Base-by-base conservation (phyloP, 2,888 invertebrate genomes). In the Drosophila ochracea region DNA sequence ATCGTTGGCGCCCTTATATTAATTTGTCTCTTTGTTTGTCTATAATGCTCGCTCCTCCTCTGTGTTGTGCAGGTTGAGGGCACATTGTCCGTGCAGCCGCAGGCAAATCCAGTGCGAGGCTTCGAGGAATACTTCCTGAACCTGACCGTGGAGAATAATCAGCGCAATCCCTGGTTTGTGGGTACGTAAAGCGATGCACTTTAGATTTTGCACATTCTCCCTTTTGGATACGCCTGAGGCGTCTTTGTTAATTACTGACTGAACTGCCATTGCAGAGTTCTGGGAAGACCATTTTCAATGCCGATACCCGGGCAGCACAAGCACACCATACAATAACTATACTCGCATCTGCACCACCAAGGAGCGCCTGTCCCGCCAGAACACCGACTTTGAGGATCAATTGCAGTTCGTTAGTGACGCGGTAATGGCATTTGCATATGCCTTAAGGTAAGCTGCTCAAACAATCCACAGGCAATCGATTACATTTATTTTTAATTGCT, bases 361-460 rank as follows among this genome's bases (percentile, higher is more conserved):
- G 35, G 98, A 98, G 92, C 94, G 95, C 11, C 95, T 98, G 7
- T 95, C 96, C 0, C 94, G 95, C 53, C 95, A 96, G 68, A 96
- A 97, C 90, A 97, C 97, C 0, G 96, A 96, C 84, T 97, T 98
- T 86, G 99, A 99, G 93, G 96, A 97, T 82, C 99, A 99, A 93
- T 94, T 99, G 80, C 99, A 99, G 94, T 99, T 98, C 93, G 99
- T 99, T 37, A 98, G 98, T 39, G 99, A 99, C 92, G 98, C 99
- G 28, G 98, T 98, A 0, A 95, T 98, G 96, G 97, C 98, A 1
- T 98, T 99, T 93, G 98, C 98, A 1, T 96, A 97, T 90, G 98
- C 98, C 52, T 95, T 97, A 83, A 94, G 95, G 97, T 97, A 93
- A 94, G 59, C 39, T 33, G 25, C 10, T 10, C 30, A 25, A 41